phyloP scores from a whole-genome alignment of 1,140 invertebrate species.

The Drosophila bocqueti region DNA sequence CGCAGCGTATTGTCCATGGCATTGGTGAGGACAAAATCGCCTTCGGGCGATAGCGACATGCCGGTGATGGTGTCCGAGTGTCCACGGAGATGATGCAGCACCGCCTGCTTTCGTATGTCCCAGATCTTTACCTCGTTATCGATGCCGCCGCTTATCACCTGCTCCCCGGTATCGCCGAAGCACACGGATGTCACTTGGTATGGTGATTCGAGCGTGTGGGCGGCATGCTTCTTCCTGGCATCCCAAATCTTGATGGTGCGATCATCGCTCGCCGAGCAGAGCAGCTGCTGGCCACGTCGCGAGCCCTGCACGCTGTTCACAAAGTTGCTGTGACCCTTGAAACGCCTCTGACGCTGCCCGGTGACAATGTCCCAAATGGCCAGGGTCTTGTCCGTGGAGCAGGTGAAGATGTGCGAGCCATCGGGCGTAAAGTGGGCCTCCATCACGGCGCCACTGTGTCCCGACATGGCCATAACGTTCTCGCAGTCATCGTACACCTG shows the following conservation, averaged over 20 bases:
- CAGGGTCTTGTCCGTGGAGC: conserved; percentile 97
- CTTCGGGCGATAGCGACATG: conserved; percentile 96
- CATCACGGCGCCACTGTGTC: conserved; percentile 98
- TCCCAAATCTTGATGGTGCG: conserved; percentile 97
- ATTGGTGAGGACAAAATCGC: conserved; percentile 97
- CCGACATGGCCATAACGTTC: conserved; percentile 96
- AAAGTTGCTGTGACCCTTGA: conserved; percentile 96
- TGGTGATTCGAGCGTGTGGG: conserved; percentile 92
- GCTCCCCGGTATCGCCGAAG: conserved; percentile 98
- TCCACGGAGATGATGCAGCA: conserved; percentile 93
- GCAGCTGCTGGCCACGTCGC: conserved; percentile 93
- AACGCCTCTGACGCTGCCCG: conserved; percentile 94
- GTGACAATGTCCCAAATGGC: conserved; percentile 97
- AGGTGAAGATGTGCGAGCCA: conserved; percentile 95
- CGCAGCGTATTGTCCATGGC: conserved; percentile 97
- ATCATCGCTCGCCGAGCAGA: conserved; percentile 98
- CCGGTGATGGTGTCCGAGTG: conserved; percentile 98
- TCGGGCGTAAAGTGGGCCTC: conserved; percentile 98
- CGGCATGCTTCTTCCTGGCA: conserved; percentile 91
- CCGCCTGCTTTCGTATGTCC: conserved; percentile 96
- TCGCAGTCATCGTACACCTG: conserved; percentile 99
- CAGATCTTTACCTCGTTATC: conserved; percentile 99
- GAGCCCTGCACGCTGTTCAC: conserved; percentile 94
- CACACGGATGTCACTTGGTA: conserved; percentile 96
- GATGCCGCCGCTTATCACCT: conserved; percentile 95